These are phyloP conservation scores for Fundulus diaphanus DNA, from an alignment of 2,797 vertebrate genomes.

Conservation along the genomic window DNA sequence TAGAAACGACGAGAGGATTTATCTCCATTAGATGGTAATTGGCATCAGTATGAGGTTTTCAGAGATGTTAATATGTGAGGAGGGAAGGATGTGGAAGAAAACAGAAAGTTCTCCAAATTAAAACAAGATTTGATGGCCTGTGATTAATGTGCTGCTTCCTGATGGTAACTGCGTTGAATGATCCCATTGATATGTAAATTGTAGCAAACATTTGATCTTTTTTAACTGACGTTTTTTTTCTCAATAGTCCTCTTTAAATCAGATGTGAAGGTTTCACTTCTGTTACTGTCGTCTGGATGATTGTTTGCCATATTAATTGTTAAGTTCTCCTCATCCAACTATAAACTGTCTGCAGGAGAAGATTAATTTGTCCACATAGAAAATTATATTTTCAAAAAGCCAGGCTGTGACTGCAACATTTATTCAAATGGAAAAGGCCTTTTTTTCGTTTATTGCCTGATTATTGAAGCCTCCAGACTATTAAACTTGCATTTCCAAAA, in stretches of 20 bases:
- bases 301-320: slow-evolving; percentile 48
- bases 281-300: slow-evolving; percentile 23
- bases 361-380: slow-evolving; percentile 54
- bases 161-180: slow-evolving; percentile 31
- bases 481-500: slow-evolving; percentile 49
- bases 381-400: slow-evolving; percentile 36
- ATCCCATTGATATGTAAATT: slow-evolving; percentile 36
- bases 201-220: slow-evolving; percentile 19
- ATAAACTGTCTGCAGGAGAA: slow-evolving; percentile 42
- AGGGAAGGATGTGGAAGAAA: slow-evolving; percentile 25
- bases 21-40: slow-evolving; percentile 76
- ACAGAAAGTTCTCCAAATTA: slow-evolving; percentile 56
- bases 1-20: slow-evolving; percentile 52
- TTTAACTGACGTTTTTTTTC: slow-evolving; percentile 32
- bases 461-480: slow-evolving; percentile 29
- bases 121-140: slow-evolving; percentile 43
- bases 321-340: slow-evolving; percentile 36
- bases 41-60: slow-evolving; percentile 65
- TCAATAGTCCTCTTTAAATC: slow-evolving; percentile 51
- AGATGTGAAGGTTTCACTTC: slow-evolving; percentile 46
- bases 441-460: slow-evolving; percentile 50
- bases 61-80: slow-evolving; percentile 66
- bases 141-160: slow-evolving; percentile 53
- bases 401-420: slow-evolving; percentile 29
- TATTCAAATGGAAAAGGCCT: slow-evolving; percentile 46